Percentiles rank a stretch among this genome's conserved stretches.
phyloP scores from a whole-genome alignment of 2,888 invertebrate genomes.

The Cybosia mesomella region DNA sequence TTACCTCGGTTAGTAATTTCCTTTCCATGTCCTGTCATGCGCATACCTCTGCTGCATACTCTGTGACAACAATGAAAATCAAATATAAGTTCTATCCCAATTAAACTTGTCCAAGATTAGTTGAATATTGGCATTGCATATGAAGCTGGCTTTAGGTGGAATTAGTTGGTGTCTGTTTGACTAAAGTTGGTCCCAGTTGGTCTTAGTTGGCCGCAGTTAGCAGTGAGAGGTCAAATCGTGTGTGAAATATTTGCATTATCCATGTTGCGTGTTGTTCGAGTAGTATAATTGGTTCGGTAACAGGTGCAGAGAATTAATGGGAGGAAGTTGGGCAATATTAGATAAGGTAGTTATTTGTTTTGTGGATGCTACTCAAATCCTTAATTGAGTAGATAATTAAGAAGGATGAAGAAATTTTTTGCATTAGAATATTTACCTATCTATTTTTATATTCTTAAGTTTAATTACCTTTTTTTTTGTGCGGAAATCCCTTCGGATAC shows the following conservation, averaged over 20 bases:
- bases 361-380: not conserved
- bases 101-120: not conserved
- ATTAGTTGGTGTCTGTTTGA: conserved; percentile 5
- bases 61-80: not conserved
- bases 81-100: not conserved
- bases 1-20: too few relatives aligned
- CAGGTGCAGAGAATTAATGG: conserved; percentile 14
- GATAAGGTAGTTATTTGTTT: not conserved
- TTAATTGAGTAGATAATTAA: not conserved
- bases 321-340: not conserved
- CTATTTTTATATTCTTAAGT: too few relatives aligned
- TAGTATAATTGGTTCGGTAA: conserved; percentile 13
- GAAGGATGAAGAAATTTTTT: not conserved
- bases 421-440: too few relatives aligned
- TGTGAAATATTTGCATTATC: conserved; percentile 17
- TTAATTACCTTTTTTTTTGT: too few relatives aligned
- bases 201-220: not conserved
- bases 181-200: conserved; percentile 5
- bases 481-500: too few relatives aligned
- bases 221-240: not conserved
- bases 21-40: too few relatives aligned
- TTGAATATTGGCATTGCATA: conserved; percentile 3
- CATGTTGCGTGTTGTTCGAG: conserved; percentile 10
- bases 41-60: too few relatives aligned
- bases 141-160: not conserved